A percentile compares a stretch with the other conserved stretches of the same genome.
Conservation (phyloP, 2,888 invertebrate genomes). For the Uloborus plumipes region DNA sequence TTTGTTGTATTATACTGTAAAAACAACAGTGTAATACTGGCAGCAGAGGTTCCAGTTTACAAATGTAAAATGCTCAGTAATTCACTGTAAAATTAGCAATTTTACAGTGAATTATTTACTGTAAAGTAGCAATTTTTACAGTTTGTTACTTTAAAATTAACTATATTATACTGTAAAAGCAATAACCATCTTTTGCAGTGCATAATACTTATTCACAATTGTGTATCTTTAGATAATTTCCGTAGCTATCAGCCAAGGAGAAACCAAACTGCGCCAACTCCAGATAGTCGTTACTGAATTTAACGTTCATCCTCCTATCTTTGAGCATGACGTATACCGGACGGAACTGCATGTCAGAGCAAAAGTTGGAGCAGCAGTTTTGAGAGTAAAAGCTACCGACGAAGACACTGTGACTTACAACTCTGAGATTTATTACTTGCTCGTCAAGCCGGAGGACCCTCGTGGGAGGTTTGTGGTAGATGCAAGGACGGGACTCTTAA, state of each 20-base stretch:
- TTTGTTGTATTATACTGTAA: too few species aligned
- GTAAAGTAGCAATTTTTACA: too few species aligned
- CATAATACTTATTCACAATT: too few species aligned
- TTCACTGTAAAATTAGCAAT: too few species aligned
- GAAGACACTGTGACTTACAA: slow-evolving; percentile 64
- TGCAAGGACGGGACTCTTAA: slow-evolving; percentile 47
- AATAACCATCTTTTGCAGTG: too few species aligned
- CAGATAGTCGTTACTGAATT: slow-evolving; percentile 60
- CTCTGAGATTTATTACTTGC: slow-evolving; percentile 53
- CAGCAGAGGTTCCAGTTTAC: too few species aligned
- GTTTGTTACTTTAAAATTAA: too few species aligned
- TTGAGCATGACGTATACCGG: slow-evolving; percentile 63
- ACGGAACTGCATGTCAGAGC: slow-evolving; percentile 53
- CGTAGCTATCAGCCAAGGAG: slow-evolving; percentile 64
- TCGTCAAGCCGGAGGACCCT: slow-evolving; percentile 48
- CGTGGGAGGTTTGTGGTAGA: slow-evolving; percentile 56
- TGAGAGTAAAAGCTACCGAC: slow-evolving; percentile 60
- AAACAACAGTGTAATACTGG: too few species aligned
- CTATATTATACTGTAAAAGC: too few species aligned
- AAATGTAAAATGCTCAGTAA: too few species aligned
- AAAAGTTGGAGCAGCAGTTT: slow-evolving; percentile 47
- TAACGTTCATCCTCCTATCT: slow-evolving; percentile 58
- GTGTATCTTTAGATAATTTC: slow-evolving; percentile 57
- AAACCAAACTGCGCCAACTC: slow-evolving; percentile 57
- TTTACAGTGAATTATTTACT: too few species aligned